Conservation (phyloP, 2,888 invertebrate genomes). For the Philaethria dido region DNA sequence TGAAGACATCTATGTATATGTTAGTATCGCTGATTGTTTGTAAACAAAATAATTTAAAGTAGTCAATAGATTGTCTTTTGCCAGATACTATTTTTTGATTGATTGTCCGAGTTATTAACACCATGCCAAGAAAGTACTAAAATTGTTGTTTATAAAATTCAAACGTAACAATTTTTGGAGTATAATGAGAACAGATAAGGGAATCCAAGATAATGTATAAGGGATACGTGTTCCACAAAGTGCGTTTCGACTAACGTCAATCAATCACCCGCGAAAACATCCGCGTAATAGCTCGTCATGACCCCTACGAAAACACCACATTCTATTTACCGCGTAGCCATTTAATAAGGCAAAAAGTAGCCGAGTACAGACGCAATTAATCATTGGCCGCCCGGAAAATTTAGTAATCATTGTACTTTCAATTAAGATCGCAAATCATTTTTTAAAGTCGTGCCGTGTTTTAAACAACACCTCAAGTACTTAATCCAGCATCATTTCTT, state of each 20-base stretch:
- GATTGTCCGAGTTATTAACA: too few species aligned
- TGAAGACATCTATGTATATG: background rate
- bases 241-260: constrained; percentile 54
- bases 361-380: constrained; percentile 62
- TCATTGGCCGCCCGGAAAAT: constrained; percentile 58
- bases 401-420: constrained; percentile 41
- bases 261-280: constrained; percentile 74
- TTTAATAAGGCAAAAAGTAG: constrained; percentile 75
- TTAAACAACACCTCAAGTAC: background rate
- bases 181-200: background rate
- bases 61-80: background rate
- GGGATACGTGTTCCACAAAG: constrained; percentile 13
- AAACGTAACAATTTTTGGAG: background rate
- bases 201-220: background rate
- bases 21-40: background rate
- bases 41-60: background rate
- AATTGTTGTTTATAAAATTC: too few species aligned
- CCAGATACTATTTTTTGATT: too few species aligned
- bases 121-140: too few species aligned
- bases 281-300: constrained; percentile 69
- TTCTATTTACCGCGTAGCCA: constrained; percentile 65
- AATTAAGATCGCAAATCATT: constrained; percentile 35
- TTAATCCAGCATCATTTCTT: background rate
- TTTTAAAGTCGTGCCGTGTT: background rate
- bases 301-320: constrained; percentile 61